A percentile compares a stretch with the other conserved stretches of the same genome.
phyloP scores from a whole-genome alignment of 2,888 invertebrate genomes.

The Dione vanillae region DNA sequence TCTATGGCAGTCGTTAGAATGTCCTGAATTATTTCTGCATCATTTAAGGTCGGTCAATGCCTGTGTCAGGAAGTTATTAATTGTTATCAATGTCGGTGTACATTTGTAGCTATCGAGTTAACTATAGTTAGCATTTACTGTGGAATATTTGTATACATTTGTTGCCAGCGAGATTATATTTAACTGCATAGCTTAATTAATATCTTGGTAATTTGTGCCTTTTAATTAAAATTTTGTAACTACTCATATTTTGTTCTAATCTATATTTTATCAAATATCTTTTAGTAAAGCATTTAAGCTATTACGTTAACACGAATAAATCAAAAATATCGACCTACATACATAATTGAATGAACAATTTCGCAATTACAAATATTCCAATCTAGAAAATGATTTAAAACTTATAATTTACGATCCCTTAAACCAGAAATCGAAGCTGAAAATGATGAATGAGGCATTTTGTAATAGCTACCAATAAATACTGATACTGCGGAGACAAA shows the following conservation, averaged over 20 bases:
- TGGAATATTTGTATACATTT: no score
- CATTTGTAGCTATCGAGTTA: not conserved
- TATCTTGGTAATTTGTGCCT: no score
- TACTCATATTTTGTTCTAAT: not conserved
- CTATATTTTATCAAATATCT: not conserved
- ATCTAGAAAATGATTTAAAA: slow-evolving; percentile 42
- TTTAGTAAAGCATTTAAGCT: not conserved
- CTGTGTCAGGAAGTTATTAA: slow-evolving; percentile 41
- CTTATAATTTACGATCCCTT: slow-evolving; percentile 39
- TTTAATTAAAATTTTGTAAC: no score
- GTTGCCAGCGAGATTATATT: no score
- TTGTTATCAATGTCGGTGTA: slow-evolving; percentile 20
- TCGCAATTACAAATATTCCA: slow-evolving; percentile 22
- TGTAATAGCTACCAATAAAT: slow-evolving; percentile 50
- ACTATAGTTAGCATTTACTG: no score
- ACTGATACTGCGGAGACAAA: slow-evolving; percentile 47
- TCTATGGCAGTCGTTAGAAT: slow-evolving; percentile 66
- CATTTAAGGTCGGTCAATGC: slow-evolving; percentile 55
- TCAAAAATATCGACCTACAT: slow-evolving; percentile 10
- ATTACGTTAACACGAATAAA: not conserved
- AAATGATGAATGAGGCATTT: slow-evolving; percentile 48
- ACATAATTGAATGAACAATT: slow-evolving; percentile 8
- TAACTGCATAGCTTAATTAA: no score
- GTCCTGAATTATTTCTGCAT: slow-evolving; percentile 69
- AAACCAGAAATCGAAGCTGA: slow-evolving; percentile 39